Evolutionary conservation across 2,797 vertebrate genomes (phyloP), one percentile per base, ranked within the genome.

Genomic region (Sebastes flavidus): DNA sequence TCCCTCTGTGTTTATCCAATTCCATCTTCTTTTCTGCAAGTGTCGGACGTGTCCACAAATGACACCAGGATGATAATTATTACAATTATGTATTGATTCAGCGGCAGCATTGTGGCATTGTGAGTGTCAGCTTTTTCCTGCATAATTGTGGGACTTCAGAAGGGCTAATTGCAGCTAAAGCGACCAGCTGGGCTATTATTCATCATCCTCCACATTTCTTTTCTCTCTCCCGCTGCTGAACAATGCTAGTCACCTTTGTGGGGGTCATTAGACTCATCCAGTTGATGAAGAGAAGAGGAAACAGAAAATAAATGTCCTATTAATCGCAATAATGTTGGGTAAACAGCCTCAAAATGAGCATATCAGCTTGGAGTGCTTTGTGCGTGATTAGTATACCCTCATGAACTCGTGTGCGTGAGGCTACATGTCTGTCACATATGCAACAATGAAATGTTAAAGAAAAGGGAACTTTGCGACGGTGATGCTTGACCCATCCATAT

Each of bases 41-140:
- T 93, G 92, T 87, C 56, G 14, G 86, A 91, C 75, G 30, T 67
- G 85, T 89, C 91, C 80, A 88, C 91, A 91, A 92, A 92, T 90
- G 90, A 94, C 94, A 95, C 83, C 75, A 81, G 89, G 87, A 87
- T 69, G 90, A 91, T 95, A 96, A 96, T 96, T 95, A 95, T 94
- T 84, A 91, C 95, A 95, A 96, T 96, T 96, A 96, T 90, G 93
- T 88, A 96, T 96, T 95, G 95, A 95, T 95, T 96, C 90, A 89
- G 88, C 72, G 30, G 89, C 86, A 81, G 92, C 92, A 87, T 90
- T 87, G 90, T 90, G 89, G 79, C 83, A 85, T 90, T 91, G 92
- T 92, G 89, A 89, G 79, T 87, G 81, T 89, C 87, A 90, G 94
- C 90, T 85, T 92, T 92, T 80, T 75, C 90, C 87, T 84, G 85